Evolutionary conservation across 2,113 vertebrate species (phyloP).

Genomic region (Lonchura striata): DNA sequence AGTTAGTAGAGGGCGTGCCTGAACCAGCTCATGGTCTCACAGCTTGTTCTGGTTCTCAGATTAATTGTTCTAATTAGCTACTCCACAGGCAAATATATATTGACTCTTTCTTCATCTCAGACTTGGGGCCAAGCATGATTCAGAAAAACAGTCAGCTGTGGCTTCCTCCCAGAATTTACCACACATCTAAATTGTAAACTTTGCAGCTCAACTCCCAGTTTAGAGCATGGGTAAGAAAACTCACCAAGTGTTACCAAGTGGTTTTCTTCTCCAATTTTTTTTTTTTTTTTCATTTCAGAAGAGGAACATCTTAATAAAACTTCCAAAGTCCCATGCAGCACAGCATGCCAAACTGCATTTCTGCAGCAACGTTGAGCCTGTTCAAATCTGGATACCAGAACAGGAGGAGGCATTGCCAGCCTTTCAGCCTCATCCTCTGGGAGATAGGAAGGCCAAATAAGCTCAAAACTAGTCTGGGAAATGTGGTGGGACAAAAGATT

Average conservation of each 20-base stretch:
- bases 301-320: neutral
- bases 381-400: neutral
- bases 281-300: neutral
- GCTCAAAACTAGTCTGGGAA: neutral
- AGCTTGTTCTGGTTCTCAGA: neutral
- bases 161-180: neutral
- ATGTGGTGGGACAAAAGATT: neutral
- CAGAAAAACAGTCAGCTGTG: neutral
- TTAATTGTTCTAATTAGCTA: constrained; percentile 46
- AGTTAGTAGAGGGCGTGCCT: neutral
- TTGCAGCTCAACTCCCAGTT: neutral
- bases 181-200: neutral
- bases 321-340: neutral
- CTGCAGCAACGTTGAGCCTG: neutral
- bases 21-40: neutral
- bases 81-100: constrained; percentile 3
- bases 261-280: neutral
- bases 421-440: neutral
- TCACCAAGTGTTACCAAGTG: neutral
- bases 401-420: neutral
- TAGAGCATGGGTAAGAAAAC: neutral
- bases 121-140: neutral
- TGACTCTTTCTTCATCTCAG: neutral
- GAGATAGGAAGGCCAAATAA: neutral
- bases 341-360: neutral